Base-by-base conservation (phyloP, 2,888 invertebrate genomes). In the Myathropa florea region DNA sequence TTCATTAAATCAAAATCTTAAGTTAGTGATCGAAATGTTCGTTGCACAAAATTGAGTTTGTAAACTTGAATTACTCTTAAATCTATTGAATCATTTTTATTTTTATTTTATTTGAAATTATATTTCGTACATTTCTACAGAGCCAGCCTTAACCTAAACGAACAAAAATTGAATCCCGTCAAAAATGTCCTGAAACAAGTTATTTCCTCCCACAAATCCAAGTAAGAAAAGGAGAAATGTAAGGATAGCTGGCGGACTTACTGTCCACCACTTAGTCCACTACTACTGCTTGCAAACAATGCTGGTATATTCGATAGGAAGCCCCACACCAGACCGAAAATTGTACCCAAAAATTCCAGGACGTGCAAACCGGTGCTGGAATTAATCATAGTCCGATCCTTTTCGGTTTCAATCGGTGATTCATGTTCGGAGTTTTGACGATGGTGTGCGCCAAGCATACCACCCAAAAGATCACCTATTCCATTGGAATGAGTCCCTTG, bases 201-300 rank as follows among this genome's bases (percentile, higher is more conserved):
- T 46, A 46, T 46, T 18, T 46, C 18, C 46, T 46, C 10, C 33
- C 33, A 33, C 33, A 33, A 33, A 33, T 18, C 46, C 18, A 7
- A 18, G 46, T 46, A 46, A 46, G 46, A 46, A 46, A 46, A 46
- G 18, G 46, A 46, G 33, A 3, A n/a, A 33, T 12, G 33, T 33
- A 33, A 33, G n/a, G n/a, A 39, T 1, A 3, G 4, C 39, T 14
- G 3, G 39, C 46, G 18, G 14, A 23, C 23, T 72, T 53, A 80
- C 28, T 80, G 80, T 61, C 82, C 90, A 9, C 90, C 89, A 77
- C 91, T 90, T 3, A 90, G 89, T 83, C 89, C 90, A 3, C 91
- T 89, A 33, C 91, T 90, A 55, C 92, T 92, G n/a, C 91, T 91
- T 18, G 89, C 91, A 89, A 92, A 92, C 0, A 91, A 55, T 18